phyloP scores from a whole-genome alignment of 2,888 invertebrate species.

The Cyclophora albipunctata region DNA sequence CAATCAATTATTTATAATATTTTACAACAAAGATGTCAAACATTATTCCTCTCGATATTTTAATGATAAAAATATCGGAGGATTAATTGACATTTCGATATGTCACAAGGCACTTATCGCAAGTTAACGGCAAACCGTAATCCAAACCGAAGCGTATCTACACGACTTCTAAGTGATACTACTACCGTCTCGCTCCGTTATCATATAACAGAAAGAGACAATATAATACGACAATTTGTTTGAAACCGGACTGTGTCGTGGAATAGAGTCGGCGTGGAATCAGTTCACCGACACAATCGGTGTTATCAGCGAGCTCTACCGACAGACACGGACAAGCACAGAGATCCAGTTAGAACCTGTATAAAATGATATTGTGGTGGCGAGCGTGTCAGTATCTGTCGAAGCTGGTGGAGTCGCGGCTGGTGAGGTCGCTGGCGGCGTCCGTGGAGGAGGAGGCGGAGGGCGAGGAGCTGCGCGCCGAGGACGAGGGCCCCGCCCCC shows the following conservation, averaged over 20 bases:
- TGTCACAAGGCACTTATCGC: slow-evolving; percentile 33
- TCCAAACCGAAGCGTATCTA: not conserved
- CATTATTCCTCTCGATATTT: slow-evolving; percentile 24
- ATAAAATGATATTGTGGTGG: no score
- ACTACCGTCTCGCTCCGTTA: slow-evolving; percentile 2
- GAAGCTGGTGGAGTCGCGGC: slow-evolving; percentile 58
- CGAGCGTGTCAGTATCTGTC: slow-evolving; percentile 50
- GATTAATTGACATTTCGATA: slow-evolving; percentile 27
- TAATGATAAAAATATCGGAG: slow-evolving; percentile 44
- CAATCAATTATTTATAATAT: slow-evolving; percentile 18
- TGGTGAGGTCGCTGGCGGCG: slow-evolving; percentile 68
- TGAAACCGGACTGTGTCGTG: no score
- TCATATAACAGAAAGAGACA: not conserved
- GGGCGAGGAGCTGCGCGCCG: slow-evolving; percentile 19
- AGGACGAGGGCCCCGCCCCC: slow-evolving; percentile 25
- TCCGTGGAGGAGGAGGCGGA: slow-evolving; percentile 47
- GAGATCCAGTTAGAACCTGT: no score
- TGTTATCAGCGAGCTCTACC: no score
- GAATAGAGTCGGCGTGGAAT: no score
- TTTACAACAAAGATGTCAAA: slow-evolving; percentile 1
- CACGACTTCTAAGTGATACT: slow-evolving; percentile 3
- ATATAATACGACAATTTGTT: no score
- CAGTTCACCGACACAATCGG: no score
- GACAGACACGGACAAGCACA: no score
- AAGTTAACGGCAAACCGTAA: slow-evolving; percentile 10